Conservation (phyloP, 1,140 invertebrate genomes). For the Micrasema longulum region DNA sequence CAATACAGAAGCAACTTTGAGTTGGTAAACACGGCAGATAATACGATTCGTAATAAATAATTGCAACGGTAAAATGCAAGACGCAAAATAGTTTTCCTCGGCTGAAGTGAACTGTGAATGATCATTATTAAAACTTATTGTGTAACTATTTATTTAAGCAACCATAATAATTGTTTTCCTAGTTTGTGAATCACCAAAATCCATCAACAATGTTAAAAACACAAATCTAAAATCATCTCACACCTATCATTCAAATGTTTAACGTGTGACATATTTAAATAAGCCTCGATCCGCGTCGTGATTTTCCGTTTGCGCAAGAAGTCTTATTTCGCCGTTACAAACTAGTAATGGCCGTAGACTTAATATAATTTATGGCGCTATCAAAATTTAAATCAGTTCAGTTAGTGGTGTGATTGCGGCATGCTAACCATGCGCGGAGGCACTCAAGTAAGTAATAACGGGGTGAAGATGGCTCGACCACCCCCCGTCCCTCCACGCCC, state of each 20-base stretch:
- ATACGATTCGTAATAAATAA: slow-evolving; percentile 2
- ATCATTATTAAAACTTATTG: no score
- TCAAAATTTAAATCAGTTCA: slow-evolving; percentile 48
- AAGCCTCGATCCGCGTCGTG: slow-evolving; percentile 13
- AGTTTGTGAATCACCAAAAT: no score
- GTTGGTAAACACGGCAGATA: slow-evolving; percentile 7
- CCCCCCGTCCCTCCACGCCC: slow-evolving; percentile 81
- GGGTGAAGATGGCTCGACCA: slow-evolving; percentile 66
- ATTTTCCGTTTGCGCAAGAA: slow-evolving; percentile 5
- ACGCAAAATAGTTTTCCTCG: slow-evolving; percentile 2
- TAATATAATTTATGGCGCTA: slow-evolving; percentile 52
- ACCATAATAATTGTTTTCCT: no score
- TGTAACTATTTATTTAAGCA: no score
- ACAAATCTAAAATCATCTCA: no score
- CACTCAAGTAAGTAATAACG: slow-evolving; percentile 43
- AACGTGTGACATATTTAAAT: slow-evolving; percentile 21
- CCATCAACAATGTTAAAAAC: no score
- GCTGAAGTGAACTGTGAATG: no score
- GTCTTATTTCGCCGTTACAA: slow-evolving; percentile 6
- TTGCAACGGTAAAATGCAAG: slow-evolving; percentile 27
- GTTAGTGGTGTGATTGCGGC: slow-evolving; percentile 14
- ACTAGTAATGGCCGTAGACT: slow-evolving; percentile 13
- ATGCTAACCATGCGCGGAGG: slow-evolving; percentile 53
- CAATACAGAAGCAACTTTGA: slow-evolving; percentile 1
- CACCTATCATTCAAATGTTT: no score